A percentile compares a stretch with the other conserved stretches of the same genome.
phyloP scores from a whole-genome alignment of 2,113 vertebrate species.

The Picathartes gymnocephalus region DNA sequence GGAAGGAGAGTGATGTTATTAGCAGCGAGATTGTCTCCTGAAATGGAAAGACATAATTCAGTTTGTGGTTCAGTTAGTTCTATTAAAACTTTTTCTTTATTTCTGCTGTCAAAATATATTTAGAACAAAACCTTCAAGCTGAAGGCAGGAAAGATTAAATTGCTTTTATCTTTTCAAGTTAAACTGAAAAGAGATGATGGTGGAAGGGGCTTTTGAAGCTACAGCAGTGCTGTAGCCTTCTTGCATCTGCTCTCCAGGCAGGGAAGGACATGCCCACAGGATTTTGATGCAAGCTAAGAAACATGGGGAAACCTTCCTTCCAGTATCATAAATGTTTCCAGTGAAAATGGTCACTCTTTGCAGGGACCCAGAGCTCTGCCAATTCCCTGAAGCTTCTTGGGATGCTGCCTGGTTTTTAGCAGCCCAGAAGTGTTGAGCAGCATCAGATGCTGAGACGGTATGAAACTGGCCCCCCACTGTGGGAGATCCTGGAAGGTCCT shows the following conservation, averaged over 20 bases:
- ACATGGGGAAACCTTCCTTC: background rate
- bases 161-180: conserved; percentile 27
- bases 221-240: background rate
- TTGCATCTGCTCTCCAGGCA: accelerated
- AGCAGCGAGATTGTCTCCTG: conserved; percentile 24
- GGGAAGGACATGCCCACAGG: background rate
- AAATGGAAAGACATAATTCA: conserved; percentile 61
- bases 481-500: background rate
- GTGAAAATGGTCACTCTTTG: background rate
- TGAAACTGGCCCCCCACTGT: background rate
- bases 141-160: conserved; percentile 29
- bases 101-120: conserved; percentile 56
- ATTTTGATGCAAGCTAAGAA: background rate
- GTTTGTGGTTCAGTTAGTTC: conserved; percentile 58
- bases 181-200: background rate
- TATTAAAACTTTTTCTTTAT: conserved; percentile 56
- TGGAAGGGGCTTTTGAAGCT: background rate
- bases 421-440: background rate
- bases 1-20: conserved; percentile 40
- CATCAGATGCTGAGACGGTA: background rate
- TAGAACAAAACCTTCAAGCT: conserved; percentile 17
- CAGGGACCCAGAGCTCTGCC: background rate
- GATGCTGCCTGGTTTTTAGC: background rate
- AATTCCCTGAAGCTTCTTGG: background rate
- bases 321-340: background rate